Evolutionary conservation across 1,140 invertebrate species (phyloP).

Genomic region (Heliconius himera): DNA sequence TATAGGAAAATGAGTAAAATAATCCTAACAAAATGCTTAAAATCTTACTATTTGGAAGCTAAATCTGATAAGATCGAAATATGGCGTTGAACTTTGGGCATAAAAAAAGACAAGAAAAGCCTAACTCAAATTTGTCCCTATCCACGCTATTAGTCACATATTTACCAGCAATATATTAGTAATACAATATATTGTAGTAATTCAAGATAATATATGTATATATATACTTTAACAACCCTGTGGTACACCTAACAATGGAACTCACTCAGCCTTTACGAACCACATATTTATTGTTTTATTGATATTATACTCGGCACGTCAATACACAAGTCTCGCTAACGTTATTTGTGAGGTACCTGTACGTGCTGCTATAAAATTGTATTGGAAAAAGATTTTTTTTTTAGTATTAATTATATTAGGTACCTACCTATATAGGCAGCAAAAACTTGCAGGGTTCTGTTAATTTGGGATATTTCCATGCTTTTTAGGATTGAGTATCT

Average conservation of each 20-base stretch:
- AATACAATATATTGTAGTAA: not conserved
- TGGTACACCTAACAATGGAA: slow-evolving; percentile 4
- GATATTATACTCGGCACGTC: not conserved
- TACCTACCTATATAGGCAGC: not conserved
- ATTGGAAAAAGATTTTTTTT: not conserved
- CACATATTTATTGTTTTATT: slow-evolving; percentile 9
- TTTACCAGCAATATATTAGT: not conserved
- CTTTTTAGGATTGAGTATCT: not conserved
- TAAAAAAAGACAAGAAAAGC: too few relatives aligned
- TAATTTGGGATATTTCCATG: not conserved
- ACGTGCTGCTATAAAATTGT: not conserved
- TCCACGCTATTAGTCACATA: not conserved
- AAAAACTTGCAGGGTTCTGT: not conserved
- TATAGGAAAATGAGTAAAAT: too few relatives aligned
- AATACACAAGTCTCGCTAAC: not conserved
- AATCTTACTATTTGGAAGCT: too few relatives aligned
- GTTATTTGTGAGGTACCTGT: not conserved
- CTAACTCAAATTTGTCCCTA: too few relatives aligned
- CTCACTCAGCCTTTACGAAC: not conserved
- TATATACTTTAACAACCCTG: slow-evolving; percentile 12
- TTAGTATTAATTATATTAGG: not conserved
- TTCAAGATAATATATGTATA: not conserved
- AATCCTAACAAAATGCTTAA: too few relatives aligned
- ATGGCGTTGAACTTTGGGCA: too few relatives aligned
- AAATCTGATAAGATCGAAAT: too few relatives aligned